Conservation (phyloP, 2,797 vertebrate species). For the Echeneis naucrates region DNA sequence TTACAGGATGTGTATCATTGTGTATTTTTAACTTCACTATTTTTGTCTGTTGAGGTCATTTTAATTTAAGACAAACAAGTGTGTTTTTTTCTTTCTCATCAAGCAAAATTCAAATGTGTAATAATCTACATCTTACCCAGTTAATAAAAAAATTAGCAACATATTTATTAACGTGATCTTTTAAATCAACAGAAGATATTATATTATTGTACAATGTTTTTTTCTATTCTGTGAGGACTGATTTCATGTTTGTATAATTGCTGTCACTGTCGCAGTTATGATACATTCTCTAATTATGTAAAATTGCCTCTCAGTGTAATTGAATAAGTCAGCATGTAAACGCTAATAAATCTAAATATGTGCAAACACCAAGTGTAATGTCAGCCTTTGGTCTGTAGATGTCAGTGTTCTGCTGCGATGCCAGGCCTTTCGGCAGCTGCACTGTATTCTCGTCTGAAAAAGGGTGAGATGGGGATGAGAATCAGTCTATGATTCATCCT, state of each 20-base stretch:
- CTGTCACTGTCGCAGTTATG: constrained; percentile 26
- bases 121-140: constrained; percentile 49
- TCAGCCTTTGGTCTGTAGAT: constrained; percentile 42
- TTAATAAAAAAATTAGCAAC: constrained; percentile 34
- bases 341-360: not conserved
- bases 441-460: constrained; percentile 46
- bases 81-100: constrained; percentile 30
- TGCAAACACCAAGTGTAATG: constrained; percentile 8
- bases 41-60: constrained; percentile 28
- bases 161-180: constrained; percentile 74
- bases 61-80: constrained; percentile 49
- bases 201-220: constrained; percentile 60
- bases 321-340: not conserved
- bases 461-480: constrained; percentile 42
- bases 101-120: constrained; percentile 52
- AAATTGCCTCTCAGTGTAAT: constrained; percentile 20
- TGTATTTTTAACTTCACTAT: constrained; percentile 37
- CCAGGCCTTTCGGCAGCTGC: constrained; percentile 16
- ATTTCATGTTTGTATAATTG: constrained; percentile 39
- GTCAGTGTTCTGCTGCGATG: constrained; percentile 10
- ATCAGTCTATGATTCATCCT: constrained; percentile 74
- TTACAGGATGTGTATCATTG: constrained; percentile 10
- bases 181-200: constrained; percentile 46
- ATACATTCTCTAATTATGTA: constrained; percentile 64
- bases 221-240: constrained; percentile 34